Base-by-base conservation (phyloP, 2,113 vertebrate species). In the Chunga burmeisteri region DNA sequence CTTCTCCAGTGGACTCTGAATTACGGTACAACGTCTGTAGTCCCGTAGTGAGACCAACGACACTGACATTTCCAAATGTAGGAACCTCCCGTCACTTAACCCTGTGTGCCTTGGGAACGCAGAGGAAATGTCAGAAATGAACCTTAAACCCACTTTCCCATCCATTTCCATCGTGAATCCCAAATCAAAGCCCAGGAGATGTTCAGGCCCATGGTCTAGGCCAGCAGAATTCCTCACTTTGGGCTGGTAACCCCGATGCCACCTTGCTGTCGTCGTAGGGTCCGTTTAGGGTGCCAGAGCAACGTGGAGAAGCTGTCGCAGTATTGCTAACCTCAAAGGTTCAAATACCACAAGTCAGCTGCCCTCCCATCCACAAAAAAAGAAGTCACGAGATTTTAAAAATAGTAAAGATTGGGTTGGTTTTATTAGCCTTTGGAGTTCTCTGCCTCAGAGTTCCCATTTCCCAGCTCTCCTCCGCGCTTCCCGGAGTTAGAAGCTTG, bases 1-100 rank as follows among this genome's bases (percentile, higher is more conserved):
- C 50, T 32, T 53, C 29, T 25, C 20, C 38, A 7, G 25, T 12
- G 59, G 44, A 5, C 61, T 38, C 27, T 23, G 3, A 44, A 11
- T 20, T 29, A 2, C 11, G 29, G n/a, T 8, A 3, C 22, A 12
- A 25, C 2, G 1, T 16, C 32, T 3, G 12, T 23, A 36, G 46
- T 27, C 23, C 27, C 32, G 1, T 4, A 2, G 1, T 10, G 44
- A 38, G 42, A 26, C n/a, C 30, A 3, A 1, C 2, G 29, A 9
- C 36, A 6, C 21, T 10, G 30, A 14, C 11, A 18, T 50, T 49
- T 18, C 52, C 32, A 12, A 3, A 12, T 3, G 46, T 6, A 27
- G 36, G 47, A 40, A 29, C 32, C 25, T 68, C 55, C 71, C 55
- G 2, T 44, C n/a, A 0, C 32, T 44, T 65, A 13, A 4, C 13